These are phyloP conservation scores for Saccostrea glomerata DNA, from an alignment of 1,140 invertebrate genomes.

Conservation along the genomic window DNA sequence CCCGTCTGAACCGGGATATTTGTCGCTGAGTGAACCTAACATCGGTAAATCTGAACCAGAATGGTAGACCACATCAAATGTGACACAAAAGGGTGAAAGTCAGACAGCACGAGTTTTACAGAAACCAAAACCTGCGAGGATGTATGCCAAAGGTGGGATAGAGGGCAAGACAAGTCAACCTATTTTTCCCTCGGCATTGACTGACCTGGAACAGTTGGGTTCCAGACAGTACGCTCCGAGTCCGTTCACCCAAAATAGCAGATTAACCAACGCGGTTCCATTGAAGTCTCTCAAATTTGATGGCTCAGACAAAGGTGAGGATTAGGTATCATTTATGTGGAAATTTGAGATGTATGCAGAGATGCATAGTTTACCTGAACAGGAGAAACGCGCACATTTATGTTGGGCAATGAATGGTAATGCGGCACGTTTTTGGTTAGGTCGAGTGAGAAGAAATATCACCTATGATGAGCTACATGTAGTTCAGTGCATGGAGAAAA, in stretches of 20 bases:
- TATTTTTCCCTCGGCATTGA: background rate
- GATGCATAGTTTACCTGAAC: constrained; percentile 5
- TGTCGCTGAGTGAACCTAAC: background rate
- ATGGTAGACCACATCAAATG: background rate
- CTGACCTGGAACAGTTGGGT: background rate
- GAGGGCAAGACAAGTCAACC: background rate
- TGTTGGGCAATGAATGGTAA: constrained; percentile 27
- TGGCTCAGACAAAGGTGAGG: constrained; percentile 1
- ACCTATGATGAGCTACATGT: constrained; percentile 40
- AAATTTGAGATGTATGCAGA: constrained; percentile 36
- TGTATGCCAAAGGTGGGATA: background rate
- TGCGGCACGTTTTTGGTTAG: constrained; percentile 3
- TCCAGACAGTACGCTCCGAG: background rate
- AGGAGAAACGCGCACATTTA: constrained; percentile 13
- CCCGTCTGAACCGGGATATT: background rate
- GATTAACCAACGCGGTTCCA: background rate
- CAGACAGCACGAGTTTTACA: background rate
- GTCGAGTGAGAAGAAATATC: background rate
- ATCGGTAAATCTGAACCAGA: background rate
- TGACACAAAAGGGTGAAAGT: background rate
- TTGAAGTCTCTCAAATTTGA: constrained; percentile 10
- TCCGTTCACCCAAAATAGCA: background rate
- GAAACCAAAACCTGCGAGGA: background rate
- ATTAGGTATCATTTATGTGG: constrained; percentile 32
- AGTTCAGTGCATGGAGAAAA: constrained; percentile 42